Conservation (phyloP, 2,888 invertebrate species). For the Perizoma flavofasciatum region DNA sequence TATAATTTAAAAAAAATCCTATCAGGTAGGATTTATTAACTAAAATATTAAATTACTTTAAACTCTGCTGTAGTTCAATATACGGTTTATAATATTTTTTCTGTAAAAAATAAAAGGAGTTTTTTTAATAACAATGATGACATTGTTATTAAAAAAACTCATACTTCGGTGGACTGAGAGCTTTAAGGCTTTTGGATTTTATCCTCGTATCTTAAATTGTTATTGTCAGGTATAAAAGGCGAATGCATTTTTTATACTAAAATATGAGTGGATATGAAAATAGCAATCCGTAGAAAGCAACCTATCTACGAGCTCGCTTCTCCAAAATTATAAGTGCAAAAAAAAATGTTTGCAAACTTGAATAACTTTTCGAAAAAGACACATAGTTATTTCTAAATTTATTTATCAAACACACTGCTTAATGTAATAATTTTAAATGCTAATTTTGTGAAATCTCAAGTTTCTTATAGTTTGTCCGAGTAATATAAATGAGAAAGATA, state of each 20-base stretch:
- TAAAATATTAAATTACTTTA: too few species aligned
- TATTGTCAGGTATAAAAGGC: slow-evolving; percentile 36
- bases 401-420: neutral
- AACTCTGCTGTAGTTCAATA: too few species aligned
- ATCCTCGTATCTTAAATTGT: slow-evolving; percentile 41
- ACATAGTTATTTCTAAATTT: neutral
- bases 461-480: slow-evolving; percentile 1
- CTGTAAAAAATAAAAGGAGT: too few species aligned
- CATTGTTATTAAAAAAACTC: too few species aligned
- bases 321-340: too few species aligned
- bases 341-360: too few species aligned
- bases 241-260: slow-evolving; percentile 29
- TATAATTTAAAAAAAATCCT: too few species aligned
- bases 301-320: neutral
- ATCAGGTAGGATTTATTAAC: too few species aligned
- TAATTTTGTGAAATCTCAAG: slow-evolving; percentile 11
- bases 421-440: slow-evolving; percentile 2
- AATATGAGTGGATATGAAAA: neutral
- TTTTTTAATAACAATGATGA: too few species aligned
- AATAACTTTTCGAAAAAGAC: too few species aligned
- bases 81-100: too few species aligned
- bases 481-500: neutral
- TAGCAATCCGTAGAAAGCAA: neutral
- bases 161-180: neutral
- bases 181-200: slow-evolving; percentile 25